These are phyloP conservation scores for Alcedo quadribrachys DNA, from an alignment of 2,797 vertebrate genomes.

Conservation along the genomic window DNA sequence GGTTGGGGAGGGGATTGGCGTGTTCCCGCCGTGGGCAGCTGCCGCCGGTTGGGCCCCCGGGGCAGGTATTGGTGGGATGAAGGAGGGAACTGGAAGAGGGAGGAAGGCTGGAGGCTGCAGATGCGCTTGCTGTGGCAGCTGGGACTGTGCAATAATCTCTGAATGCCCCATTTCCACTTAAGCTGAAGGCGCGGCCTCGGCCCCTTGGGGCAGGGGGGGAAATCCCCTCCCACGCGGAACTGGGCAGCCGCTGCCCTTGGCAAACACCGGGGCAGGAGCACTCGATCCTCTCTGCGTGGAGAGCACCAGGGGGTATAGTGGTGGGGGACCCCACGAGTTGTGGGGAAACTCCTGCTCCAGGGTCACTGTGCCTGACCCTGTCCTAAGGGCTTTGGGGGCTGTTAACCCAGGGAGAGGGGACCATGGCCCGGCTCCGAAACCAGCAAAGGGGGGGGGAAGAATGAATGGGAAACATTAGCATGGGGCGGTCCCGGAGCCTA, in stretches of 20 bases:
- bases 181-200: background rate
- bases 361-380: fast-evolving
- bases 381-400: background rate
- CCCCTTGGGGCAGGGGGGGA: background rate
- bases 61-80: background rate
- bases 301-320: fast-evolving
- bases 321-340: background rate
- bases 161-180: constrained; percentile 43
- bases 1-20: background rate
- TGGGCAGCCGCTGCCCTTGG: background rate
- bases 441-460: too few relatives aligned
- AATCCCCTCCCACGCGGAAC: background rate
- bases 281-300: background rate
- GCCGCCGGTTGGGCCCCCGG: too few relatives aligned
- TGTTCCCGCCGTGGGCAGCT: fast-evolving
- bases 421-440: fast-evolving
- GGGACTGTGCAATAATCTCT: background rate
- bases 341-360: fast-evolving
- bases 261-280: background rate
- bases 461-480: background rate
- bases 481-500: background rate
- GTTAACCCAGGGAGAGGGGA: background rate
- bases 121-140: background rate
- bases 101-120: background rate
- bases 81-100: background rate